phyloP scores from a whole-genome alignment of 2,797 vertebrate species.

The Anisognathus igniventris region DNA sequence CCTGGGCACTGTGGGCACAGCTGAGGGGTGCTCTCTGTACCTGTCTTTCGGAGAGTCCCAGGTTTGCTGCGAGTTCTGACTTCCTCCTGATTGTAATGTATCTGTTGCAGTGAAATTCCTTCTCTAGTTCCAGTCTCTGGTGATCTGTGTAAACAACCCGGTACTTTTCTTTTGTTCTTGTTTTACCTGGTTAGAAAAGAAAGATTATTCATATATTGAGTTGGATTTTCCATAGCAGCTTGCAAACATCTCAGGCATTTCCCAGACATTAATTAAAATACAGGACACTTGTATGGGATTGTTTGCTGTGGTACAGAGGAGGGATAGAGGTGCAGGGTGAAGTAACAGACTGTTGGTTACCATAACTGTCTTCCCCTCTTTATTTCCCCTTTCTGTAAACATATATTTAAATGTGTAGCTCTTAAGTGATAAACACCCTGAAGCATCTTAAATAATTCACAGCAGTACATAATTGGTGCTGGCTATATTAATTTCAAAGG shows the following conservation, averaged over 20 bases:
- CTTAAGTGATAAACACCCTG: neutral
- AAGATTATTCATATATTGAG: neutral
- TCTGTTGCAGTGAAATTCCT: conserved; percentile 96
- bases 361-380: neutral
- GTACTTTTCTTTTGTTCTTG: conserved; percentile 97
- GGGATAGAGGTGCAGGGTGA: neutral
- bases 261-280: neutral
- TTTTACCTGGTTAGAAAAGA: conserved; percentile 84
- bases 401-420: neutral
- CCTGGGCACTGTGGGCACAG: neutral
- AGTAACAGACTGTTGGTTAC: neutral
- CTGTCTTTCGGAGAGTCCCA: conserved; percentile 95
- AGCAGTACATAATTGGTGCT: neutral
- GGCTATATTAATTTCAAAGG: neutral
- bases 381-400: neutral
- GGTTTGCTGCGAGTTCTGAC: conserved; percentile 89
- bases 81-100: conserved; percentile 95
- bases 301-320: neutral
- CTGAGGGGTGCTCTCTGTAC: conserved; percentile 66
- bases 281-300: neutral
- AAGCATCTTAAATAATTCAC: neutral
- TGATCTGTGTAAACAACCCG: conserved; percentile 94
- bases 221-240: neutral
- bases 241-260: neutral
- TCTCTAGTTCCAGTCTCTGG: conserved; percentile 93